Conservation (phyloP, 1,140 invertebrate species). For the Luehdorfia chinensis region DNA sequence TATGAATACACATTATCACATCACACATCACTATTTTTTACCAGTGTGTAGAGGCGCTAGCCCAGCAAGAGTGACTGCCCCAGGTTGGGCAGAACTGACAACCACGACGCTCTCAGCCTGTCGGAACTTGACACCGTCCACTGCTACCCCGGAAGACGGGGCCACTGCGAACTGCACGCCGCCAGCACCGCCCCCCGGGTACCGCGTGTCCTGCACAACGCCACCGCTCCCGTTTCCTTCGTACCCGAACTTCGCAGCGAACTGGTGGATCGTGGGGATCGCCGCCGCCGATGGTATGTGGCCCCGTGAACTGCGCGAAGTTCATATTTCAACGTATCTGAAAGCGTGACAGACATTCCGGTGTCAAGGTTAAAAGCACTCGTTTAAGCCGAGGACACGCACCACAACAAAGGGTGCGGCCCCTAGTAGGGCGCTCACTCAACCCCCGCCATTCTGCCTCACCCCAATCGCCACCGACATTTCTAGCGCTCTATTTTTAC, state of each 20-base stretch:
- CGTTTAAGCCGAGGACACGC: slow-evolving; percentile 28
- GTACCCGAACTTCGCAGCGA: slow-evolving; percentile 67
- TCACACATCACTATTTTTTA: too few species aligned
- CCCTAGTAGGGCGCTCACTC: slow-evolving; percentile 52
- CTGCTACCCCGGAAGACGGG: slow-evolving; percentile 46
- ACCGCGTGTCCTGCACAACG: slow-evolving; percentile 57
- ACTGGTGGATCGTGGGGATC: slow-evolving; percentile 63
- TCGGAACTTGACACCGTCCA: slow-evolving; percentile 72
- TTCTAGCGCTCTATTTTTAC: slow-evolving; percentile 72
- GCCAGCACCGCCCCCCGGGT: slow-evolving; percentile 35
- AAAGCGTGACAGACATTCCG: slow-evolving; percentile 35
- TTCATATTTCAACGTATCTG: slow-evolving; percentile 57
- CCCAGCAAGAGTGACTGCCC: slow-evolving; percentile 52
- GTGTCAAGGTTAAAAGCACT: slow-evolving; percentile 13
- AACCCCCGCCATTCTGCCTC: slow-evolving; percentile 71
- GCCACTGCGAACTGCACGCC: slow-evolving; percentile 52
- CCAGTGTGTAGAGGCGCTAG: slow-evolving; percentile 59
- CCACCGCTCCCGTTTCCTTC: slow-evolving; percentile 39
- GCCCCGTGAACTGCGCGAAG: slow-evolving; percentile 62
- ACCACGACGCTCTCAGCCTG: slow-evolving; percentile 71
- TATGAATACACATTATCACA: too few species aligned
- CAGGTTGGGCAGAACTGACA: slow-evolving; percentile 61
- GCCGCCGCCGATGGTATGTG: slow-evolving; percentile 55
- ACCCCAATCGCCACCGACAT: slow-evolving; percentile 51
- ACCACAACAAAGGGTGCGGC: slow-evolving; percentile 39